Percentiles rank a stretch among this genome's conserved stretches.
These are phyloP conservation scores for Scolopax bukidnonensis DNA, from an alignment of 2,797 vertebrate species.

Conservation along the genomic window DNA sequence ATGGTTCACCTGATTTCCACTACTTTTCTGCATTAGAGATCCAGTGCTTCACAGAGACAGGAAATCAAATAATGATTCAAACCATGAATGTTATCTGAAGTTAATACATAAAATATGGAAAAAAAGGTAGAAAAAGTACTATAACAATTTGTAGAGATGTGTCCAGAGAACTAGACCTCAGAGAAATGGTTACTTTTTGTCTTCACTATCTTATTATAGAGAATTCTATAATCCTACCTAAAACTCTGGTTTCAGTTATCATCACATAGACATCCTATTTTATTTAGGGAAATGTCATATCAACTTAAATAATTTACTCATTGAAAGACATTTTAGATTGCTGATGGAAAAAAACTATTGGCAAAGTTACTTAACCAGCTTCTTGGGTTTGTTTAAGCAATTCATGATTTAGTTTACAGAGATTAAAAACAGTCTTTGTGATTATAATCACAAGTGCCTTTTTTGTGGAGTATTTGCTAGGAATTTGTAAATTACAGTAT, in stretches of 20 bases:
- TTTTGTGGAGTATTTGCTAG: neutral
- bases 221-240: neutral
- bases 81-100: neutral
- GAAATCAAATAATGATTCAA: neutral
- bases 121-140: neutral
- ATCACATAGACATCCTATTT: neutral
- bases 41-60: neutral
- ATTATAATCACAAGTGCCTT: neutral
- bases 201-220: neutral
- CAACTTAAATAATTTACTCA: neutral
- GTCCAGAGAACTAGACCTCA: neutral
- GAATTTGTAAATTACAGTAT: neutral
- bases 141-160: neutral
- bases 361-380: neutral
- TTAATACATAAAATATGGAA: neutral
- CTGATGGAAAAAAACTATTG: neutral
- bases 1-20: neutral
- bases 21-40: neutral
- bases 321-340: neutral
- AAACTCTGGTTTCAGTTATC: neutral
- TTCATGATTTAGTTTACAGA: neutral
- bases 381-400: neutral
- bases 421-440: neutral
- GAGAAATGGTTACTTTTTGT: neutral
- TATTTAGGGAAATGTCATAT: neutral